Evolutionary conservation across 2,888 invertebrate genomes (phyloP).

Genomic region (Morpho deidamia): DNA sequence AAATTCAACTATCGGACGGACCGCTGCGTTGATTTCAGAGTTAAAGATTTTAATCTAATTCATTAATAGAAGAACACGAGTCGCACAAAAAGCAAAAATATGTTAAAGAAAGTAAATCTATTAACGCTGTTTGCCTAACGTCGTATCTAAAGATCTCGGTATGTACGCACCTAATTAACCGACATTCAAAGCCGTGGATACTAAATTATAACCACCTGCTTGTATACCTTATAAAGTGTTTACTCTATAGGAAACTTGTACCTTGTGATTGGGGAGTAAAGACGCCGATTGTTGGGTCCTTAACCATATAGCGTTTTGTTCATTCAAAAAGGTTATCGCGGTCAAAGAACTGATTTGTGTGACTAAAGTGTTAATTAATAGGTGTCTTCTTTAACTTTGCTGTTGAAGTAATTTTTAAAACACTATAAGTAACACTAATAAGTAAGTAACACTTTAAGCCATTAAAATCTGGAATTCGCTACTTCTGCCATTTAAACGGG

Average conservation of each 20-base stretch:
- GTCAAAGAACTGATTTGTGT: not conserved
- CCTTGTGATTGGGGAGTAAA: not conserved
- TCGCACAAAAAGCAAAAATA: conserved; percentile 10
- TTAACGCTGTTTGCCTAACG: not conserved
- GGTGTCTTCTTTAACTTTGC: not conserved
- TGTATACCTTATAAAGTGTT: not conserved
- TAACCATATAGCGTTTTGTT: not conserved
- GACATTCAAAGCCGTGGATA: conserved; percentile 30
- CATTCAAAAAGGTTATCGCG: not conserved
- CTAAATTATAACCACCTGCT: conserved; percentile 42
- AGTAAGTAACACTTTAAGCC: too few species aligned
- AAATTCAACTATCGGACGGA: not conserved
- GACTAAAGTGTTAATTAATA: not conserved
- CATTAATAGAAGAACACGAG: conserved; percentile 9
- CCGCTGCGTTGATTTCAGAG: conserved; percentile 2
- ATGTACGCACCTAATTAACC: conserved; percentile 38
- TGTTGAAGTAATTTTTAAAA: too few species aligned
- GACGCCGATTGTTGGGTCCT: not conserved
- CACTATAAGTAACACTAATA: too few species aligned
- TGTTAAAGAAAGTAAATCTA: conserved; percentile 7
- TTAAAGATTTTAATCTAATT: not conserved
- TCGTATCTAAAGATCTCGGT: conserved; percentile 12
- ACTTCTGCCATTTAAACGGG: too few species aligned
- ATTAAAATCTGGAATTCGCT: too few species aligned
- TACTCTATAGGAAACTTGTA: not conserved